Base-by-base conservation (phyloP, 1,140 invertebrate species). In the Sitobion miscanthi region DNA sequence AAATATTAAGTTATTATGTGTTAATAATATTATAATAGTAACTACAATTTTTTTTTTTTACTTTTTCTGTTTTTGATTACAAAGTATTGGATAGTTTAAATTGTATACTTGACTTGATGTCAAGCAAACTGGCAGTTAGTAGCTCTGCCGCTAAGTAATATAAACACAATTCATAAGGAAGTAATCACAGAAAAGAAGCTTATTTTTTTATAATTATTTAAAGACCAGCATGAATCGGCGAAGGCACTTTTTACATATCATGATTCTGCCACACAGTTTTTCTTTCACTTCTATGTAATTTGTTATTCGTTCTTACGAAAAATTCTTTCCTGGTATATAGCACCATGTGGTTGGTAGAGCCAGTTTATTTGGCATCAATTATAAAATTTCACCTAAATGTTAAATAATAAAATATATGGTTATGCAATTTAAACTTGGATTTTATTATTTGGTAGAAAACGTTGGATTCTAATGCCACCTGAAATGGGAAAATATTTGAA, bases 401-500 rank as follows among this genome's bases (percentile, higher is more conserved):
- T 14, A 69, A 69, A 69, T 69, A 42, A 42, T 42, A 42, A 42
- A 42, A 35, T 35, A 35, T 42, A 17, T n/a, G 30, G n/a, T 5
- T 69, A 69, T 69, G 17, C 0, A 14, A n/a, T 69, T 69, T 69
- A 69, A 69, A n/a, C 14, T 17, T n/a, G 90, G 85, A 93, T 42
- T 42, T 42, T 42, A 42, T 93, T 94, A 94, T 93, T 94, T 96
- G 96, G 45, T 94, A 98, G 98, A 94, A 99, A 99, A 95, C 96
- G 96, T 93, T 99, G 99, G 99, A 95, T 98, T 47, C 95, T 99
- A n/a, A 99, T 99, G 95, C 97, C 98, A 30, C 98, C 98, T 35
- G 95, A 96, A 94, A 96, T 97, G 82, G 96, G 96, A 83, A 95
- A 96, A 94, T 94, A 94, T 88, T 95, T 99, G 93, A 96, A 97